A percentile compares a stretch with the other conserved stretches of the same genome.
Conservation (phyloP, 2,797 vertebrate genomes). For the Miichthys miiuy region DNA sequence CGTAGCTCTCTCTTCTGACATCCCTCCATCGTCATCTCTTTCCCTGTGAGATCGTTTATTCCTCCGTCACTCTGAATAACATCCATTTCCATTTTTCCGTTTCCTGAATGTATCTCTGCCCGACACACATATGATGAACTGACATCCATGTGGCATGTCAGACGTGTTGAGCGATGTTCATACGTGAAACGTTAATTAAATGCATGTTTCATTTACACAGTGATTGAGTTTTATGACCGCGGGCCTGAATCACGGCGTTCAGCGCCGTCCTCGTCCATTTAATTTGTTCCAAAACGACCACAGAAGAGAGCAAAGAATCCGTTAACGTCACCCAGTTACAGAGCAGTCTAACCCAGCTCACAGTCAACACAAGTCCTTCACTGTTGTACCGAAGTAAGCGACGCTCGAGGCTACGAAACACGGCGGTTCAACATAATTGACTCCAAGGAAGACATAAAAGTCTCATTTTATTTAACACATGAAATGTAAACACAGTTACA, state of each 20-base stretch:
- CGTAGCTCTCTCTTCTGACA: slow-evolving; percentile 10
- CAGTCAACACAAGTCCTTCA: too few species aligned
- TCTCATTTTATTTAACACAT: too few species aligned
- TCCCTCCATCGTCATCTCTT: slow-evolving; percentile 17
- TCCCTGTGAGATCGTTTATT: background rate
- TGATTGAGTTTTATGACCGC: slow-evolving; percentile 4
- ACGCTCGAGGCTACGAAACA: too few species aligned
- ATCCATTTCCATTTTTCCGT: slow-evolving; percentile 4
- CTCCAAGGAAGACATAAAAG: too few species aligned
- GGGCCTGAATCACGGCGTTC: background rate
- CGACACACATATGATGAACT: background rate
- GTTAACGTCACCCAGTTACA: too few species aligned
- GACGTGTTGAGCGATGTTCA: background rate
- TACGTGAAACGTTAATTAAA: background rate
- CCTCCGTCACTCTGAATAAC: slow-evolving; percentile 2
- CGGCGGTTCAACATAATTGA: too few species aligned
- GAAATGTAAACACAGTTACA: too few species aligned
- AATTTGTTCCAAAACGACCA: background rate
- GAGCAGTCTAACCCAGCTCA: too few species aligned
- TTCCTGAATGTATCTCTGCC: background rate
- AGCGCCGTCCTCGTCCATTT: background rate
- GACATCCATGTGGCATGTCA: too few species aligned
- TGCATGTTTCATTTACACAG: slow-evolving; percentile 1
- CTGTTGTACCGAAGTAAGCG: too few species aligned
- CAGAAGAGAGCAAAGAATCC: background rate